A percentile compares a stretch with the other conserved stretches of the same genome.
Evolutionary conservation across 1,140 invertebrate genomes (phyloP).

Genomic region (Myzus persicae): DNA sequence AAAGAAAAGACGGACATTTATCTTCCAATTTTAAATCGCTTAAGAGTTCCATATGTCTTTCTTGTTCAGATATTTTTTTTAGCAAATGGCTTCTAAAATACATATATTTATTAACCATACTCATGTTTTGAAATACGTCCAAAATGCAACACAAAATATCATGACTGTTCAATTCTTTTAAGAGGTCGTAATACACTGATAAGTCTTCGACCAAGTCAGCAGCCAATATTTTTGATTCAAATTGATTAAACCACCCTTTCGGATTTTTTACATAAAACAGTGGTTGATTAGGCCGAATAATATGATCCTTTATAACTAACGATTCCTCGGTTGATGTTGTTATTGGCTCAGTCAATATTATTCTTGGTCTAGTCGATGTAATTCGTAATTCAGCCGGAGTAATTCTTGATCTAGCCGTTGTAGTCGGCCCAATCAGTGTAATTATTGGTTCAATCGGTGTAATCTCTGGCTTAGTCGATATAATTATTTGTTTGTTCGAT

Average conservation of each 20-base stretch:
- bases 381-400: neutral
- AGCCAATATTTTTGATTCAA: neutral
- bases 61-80: neutral
- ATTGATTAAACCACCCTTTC: neutral
- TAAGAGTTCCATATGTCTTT: neutral
- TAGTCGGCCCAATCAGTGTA: neutral
- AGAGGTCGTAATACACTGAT: neutral
- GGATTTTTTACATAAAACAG: neutral
- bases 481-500: neutral
- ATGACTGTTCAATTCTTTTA: neutral
- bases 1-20: neutral
- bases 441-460: neutral
- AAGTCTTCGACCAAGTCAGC: neutral
- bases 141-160: neutral
- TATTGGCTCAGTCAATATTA: neutral
- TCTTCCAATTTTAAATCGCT: neutral
- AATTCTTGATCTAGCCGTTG: neutral
- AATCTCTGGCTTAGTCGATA: neutral
- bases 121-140: constrained; percentile 1
- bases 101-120: neutral
- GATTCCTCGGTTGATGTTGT: neutral
- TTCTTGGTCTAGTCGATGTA: neutral
- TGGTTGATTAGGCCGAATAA: neutral
- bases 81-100: neutral
- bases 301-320: neutral